Base-by-base conservation (phyloP, 2,888 invertebrate species). In the Pseudococcus viburni region DNA sequence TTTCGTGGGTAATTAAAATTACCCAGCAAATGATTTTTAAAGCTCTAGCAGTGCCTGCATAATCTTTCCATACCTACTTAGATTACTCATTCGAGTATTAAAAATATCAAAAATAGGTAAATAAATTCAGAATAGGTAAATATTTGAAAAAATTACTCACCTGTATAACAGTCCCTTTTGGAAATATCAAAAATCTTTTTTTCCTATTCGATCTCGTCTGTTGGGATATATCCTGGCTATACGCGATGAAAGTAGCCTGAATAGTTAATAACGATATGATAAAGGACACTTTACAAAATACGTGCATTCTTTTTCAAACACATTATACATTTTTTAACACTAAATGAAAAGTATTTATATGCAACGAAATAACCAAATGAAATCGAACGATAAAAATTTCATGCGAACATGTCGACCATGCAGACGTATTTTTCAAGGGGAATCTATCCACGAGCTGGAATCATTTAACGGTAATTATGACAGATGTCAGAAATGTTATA, bases 111-210 rank as follows among this genome's bases (percentile, higher is more conserved):
- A 42, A 42, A 42, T 42, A 8, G 8, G 42, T 42, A 42, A 42
- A 42, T 42, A 9, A 42, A 42, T 42, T 42, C 9, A 42, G 5
- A 42, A 5, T 42, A 51, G 8, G 12, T 15, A 51, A 51, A 15
- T 12, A 51, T 51, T 4, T 55, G 12, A 19, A 19, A 48, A 33
- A n/a, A 85, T n/a, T 22, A 33, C 26, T 83, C 88, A 89, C 89
- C 89, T 89, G 89, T 33, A 89, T 85, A 22, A 88, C 88, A 22
- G 89, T 89, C 7, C 88, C 89, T 55, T 84, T 88, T 22, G 89
- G 89, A 59, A 89, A 88, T 26, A 80, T 88, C 15, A 89, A 73
- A 46, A 85, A 85, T 22, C 89, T 85, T 64, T 85, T 89, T 64
- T 84, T 86, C 48, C 89, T 83, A n/a, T 83, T 83, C 17, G 84